Base-by-base conservation (phyloP, 2,888 invertebrate genomes). In the Barypeithes pellucidus region DNA sequence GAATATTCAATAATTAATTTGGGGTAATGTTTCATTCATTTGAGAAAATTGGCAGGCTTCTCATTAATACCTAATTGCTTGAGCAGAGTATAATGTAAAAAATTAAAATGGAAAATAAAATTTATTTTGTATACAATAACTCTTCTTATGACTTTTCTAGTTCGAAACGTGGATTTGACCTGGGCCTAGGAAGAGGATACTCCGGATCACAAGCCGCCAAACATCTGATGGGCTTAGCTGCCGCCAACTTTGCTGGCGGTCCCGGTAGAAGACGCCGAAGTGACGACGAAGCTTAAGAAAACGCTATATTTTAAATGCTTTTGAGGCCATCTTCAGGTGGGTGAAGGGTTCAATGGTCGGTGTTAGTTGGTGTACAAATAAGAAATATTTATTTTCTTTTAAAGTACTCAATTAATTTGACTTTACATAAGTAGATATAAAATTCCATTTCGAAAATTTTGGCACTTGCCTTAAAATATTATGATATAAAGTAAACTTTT, bases 131-230 rank as follows among this genome's bases (percentile, higher is more conserved):
- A 11, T 36, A 39, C 2, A 39, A 39, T 12, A n/a, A 0, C n/a
- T 8, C 9, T 39, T 39, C 12, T 47, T 50, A 33, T 11, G 0
- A 9, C 50, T 50, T 62, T 69, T 62, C 8, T 50, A 95, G 95
- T 85, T 91, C 92, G 77, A 97, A 97, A 86, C 92, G 96, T 20
- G 95, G 94, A 39, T 88, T 96, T 76, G 97, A 97, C 84, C 89
- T 96, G 79, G 97, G 97, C 0, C 88, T 97, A 70, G 93, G 91
- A 80, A 93, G 96, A 62, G 96, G 96, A 22, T 95, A 93, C 87
- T 95, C 95, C 50, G 96, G 96, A 0, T 93, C 95, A 29, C 93
- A 95, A 81, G 94, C 95, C 75, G 96, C 96, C 81, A 96, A 96
- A 86, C 96, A 96, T 85, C 90, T 96, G 82, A 94, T 96, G 93